These are phyloP conservation scores for Cylindroiulus punctatus DNA, from an alignment of 2,888 invertebrate species.

Conservation along the genomic window DNA sequence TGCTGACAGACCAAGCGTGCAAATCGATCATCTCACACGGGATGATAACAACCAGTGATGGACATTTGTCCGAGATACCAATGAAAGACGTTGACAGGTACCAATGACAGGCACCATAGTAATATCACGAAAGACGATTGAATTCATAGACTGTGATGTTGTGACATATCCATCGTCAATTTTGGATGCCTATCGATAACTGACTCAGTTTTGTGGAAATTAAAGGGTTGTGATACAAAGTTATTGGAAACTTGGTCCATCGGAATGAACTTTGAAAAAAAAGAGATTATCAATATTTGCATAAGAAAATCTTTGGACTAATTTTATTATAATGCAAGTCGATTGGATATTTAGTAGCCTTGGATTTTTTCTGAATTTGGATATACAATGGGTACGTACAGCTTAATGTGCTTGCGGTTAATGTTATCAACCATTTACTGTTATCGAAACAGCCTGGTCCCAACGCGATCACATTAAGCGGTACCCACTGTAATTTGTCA, in stretches of 20 bases:
- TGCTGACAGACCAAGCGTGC: slow-evolving; percentile 3
- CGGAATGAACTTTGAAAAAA: too few species aligned
- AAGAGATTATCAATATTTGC: too few species aligned
- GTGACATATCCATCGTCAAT: not conserved
- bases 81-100: not conserved
- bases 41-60: slow-evolving; percentile 31
- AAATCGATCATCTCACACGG: not conserved
- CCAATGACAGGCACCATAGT: not conserved
- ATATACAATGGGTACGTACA: not conserved
- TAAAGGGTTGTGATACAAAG: too few species aligned
- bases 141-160: not conserved
- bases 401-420: not conserved
- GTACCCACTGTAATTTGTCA: not conserved
- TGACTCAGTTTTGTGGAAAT: too few species aligned
- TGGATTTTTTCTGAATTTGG: too few species aligned
- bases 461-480: too few species aligned
- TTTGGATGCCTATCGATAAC: not conserved
- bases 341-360: too few species aligned
- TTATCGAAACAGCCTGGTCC: too few species aligned
- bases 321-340: too few species aligned
- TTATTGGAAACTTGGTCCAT: too few species aligned
- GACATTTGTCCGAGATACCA: not conserved
- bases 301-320: too few species aligned
- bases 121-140: not conserved
- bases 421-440: too few species aligned